Conservation (phyloP, 2,113 vertebrate species). For the Etheostoma cragini region DNA sequence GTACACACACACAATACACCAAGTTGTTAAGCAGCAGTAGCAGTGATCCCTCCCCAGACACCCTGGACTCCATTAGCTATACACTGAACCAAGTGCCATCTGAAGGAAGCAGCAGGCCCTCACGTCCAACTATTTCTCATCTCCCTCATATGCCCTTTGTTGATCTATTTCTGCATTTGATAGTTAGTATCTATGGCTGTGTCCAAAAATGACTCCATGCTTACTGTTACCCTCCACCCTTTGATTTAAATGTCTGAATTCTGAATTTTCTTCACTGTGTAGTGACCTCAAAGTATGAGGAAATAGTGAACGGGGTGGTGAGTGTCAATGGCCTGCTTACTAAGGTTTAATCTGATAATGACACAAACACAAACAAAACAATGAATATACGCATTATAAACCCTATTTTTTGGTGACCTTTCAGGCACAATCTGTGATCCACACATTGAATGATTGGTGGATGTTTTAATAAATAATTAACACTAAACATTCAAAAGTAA, state of each 20-base stretch:
- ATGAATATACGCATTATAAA: not conserved
- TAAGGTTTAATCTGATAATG: not conserved
- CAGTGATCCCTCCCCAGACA: conserved; percentile 27
- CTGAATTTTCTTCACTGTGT: not conserved
- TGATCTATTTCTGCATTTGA: conserved; percentile 14
- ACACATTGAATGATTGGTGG: not conserved
- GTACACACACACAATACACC: not conserved
- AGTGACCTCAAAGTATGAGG: not conserved
- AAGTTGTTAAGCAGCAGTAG: conserved; percentile 11
- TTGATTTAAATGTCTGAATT: not conserved
- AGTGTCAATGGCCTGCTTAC: not conserved
- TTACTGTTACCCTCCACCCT: not conserved
- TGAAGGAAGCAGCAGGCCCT: conserved; percentile 55
- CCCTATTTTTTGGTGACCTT: not conserved
- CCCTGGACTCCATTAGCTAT: conserved; percentile 41
- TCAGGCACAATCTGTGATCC: not conserved
- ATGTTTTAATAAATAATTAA: not conserved
- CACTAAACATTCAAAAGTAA: not conserved
- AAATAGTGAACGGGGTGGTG: not conserved
- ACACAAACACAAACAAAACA: not conserved
- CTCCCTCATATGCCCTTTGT: conserved; percentile 19
- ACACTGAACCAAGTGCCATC: conserved; percentile 29
- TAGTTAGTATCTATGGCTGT: not conserved
- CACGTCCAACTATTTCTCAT: not conserved
- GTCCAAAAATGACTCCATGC: not conserved